These are phyloP conservation scores for Actinia tenebrosa DNA, from an alignment of 64 coral and sea anemone species.

Conservation along the genomic window DNA sequence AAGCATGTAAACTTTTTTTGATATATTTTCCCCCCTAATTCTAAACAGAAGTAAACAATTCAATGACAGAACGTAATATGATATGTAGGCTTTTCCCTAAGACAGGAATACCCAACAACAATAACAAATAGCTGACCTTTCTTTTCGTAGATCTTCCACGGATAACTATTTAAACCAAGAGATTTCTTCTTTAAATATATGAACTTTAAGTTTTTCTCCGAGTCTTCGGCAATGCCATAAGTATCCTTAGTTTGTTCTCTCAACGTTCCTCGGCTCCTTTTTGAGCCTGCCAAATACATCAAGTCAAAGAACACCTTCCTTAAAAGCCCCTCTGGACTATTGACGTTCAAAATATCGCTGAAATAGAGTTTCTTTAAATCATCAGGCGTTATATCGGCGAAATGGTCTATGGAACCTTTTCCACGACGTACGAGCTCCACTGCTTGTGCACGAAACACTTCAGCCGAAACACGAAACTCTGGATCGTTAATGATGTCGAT, in stretches of 20 bases:
- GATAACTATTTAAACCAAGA: not conserved
- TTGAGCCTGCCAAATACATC: slow-evolving; percentile 71
- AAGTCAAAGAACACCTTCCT: slow-evolving; percentile 86
- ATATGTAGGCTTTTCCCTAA: not conserved
- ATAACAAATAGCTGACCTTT: slow-evolving; percentile 9
- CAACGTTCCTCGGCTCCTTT: slow-evolving; percentile 73
- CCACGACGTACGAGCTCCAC: slow-evolving; percentile 71
- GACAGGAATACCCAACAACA: not conserved
- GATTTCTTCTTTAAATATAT: slow-evolving; percentile 53
- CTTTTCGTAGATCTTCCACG: slow-evolving; percentile 3
- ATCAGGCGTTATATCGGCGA: slow-evolving; percentile 61
- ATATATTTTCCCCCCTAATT: not conserved
- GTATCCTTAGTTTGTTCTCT: slow-evolving; percentile 74
- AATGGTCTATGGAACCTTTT: slow-evolving; percentile 60
- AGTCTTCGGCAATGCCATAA: slow-evolving; percentile 60
- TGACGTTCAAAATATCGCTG: slow-evolving; percentile 62
- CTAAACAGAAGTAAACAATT: not conserved
- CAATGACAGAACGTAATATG: not conserved
- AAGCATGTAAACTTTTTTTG: too few species aligned
- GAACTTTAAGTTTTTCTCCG: slow-evolving; percentile 45
- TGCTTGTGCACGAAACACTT: slow-evolving; percentile 85
- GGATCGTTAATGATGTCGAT: slow-evolving; percentile 85
- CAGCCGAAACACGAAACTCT: slow-evolving; percentile 86
- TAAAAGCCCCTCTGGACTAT: slow-evolving; percentile 67
- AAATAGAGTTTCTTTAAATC: slow-evolving; percentile 94